Evolutionary conservation across 2,797 vertebrate genomes (phyloP).

Genomic region (Lophius americanus): DNA sequence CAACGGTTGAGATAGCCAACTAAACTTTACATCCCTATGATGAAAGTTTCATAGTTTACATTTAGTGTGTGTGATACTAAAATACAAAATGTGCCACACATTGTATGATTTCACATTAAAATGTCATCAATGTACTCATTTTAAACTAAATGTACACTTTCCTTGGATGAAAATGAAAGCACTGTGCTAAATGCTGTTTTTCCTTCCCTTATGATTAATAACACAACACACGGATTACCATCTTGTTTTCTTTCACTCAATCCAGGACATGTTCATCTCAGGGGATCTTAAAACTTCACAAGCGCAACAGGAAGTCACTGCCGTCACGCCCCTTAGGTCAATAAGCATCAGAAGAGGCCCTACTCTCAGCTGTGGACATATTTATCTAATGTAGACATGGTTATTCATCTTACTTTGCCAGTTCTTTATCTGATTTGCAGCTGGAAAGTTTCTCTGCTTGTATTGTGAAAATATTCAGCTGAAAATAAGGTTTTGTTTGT

Average conservation of each 20-base stretch:
- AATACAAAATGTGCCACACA: not conserved
- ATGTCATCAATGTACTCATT: not conserved
- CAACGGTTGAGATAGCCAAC: not conserved
- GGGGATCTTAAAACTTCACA: conserved; percentile 64
- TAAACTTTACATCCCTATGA: conserved; percentile 1
- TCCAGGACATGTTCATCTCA: conserved; percentile 55
- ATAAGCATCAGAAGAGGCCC: conserved; percentile 62
- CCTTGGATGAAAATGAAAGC: not conserved
- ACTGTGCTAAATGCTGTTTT: conserved; percentile 2
- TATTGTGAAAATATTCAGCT: conserved; percentile 20
- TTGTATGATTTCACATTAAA: not conserved
- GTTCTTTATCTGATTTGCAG: conserved; percentile 19
- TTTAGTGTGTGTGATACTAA: conserved; percentile 9
- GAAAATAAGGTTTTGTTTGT: conserved; percentile 24
- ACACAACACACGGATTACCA: conserved; percentile 43
- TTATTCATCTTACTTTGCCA: conserved; percentile 30
- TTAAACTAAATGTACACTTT: not conserved
- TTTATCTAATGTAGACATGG: conserved; percentile 35
- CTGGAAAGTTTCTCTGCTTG: not conserved
- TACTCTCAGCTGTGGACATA: conserved; percentile 39
- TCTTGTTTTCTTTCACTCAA: conserved; percentile 65
- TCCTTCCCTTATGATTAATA: conserved; percentile 35
- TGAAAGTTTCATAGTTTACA: not conserved
- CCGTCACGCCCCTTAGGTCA: conserved; percentile 70
- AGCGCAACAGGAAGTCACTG: conserved; percentile 68